These are phyloP conservation scores for Tupaia chinensis DNA, from an alignment of 2,113 vertebrate species.

Conservation along the genomic window DNA sequence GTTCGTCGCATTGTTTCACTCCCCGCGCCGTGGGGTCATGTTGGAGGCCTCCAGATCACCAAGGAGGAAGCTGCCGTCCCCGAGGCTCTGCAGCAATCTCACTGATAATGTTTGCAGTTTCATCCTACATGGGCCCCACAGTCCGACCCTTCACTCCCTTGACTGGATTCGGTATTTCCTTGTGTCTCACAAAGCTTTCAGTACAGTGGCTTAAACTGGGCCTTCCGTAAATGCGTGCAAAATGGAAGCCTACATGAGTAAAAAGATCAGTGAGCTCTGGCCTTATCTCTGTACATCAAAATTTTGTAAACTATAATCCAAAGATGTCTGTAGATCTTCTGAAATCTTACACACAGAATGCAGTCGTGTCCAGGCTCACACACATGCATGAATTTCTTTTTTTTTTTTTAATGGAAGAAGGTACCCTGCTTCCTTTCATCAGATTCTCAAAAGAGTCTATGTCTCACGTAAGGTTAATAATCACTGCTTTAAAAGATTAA, in stretches of 20 bases:
- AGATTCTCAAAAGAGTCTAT: background rate
- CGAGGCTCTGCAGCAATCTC: background rate
- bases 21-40: background rate
- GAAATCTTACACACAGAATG: background rate
- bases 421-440: background rate
- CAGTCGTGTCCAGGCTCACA: background rate
- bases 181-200: background rate
- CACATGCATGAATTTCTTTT: background rate
- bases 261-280: background rate
- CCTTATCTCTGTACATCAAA: background rate
- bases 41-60: background rate
- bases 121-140: background rate
- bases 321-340: background rate
- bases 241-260: background rate
- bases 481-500: background rate
- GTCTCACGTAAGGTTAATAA: constrained; percentile 9
- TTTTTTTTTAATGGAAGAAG: background rate
- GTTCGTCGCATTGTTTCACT: constrained; percentile 20
- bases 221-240: background rate
- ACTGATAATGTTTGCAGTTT: background rate
- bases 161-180: background rate
- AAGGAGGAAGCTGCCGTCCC: background rate
- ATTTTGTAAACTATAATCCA: background rate
- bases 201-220: background rate
- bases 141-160: background rate